Evolutionary conservation across 2,797 vertebrate species (phyloP).

Genomic region (Rhinichthys osculus): DNA sequence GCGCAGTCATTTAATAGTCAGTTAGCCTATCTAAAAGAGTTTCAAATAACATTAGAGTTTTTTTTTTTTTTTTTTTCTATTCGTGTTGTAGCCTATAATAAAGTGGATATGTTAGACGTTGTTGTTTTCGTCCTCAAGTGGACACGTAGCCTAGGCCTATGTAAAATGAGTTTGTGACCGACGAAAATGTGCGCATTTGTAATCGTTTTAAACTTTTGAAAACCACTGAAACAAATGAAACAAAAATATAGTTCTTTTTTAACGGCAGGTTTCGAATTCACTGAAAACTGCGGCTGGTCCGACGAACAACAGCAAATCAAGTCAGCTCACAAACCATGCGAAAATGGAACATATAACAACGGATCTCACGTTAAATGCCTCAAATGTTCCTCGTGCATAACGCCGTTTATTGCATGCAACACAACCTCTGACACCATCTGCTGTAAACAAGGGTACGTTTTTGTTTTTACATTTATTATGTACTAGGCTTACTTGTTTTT

Average conservation of each 20-base stretch:
- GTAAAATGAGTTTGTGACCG: no score
- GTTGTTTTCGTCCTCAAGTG: not conserved
- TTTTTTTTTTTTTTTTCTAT: not conserved
- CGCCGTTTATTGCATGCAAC: constrained; percentile 4
- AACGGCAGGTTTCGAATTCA: constrained; percentile 54
- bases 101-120: not conserved
- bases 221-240: not conserved
- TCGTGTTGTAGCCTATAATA: not conserved
- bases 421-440: constrained; percentile 19
- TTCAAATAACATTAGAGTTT: not conserved
- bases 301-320: not conserved
- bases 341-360: not conserved
- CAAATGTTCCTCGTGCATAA: not conserved
- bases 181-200: not conserved
- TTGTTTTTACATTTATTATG: no score
- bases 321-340: accelerated
- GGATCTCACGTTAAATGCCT: constrained; percentile 15
- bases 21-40: not conserved
- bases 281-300: constrained; percentile 64
- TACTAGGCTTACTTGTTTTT: not conserved
- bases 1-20: no score
- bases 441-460: constrained; percentile 38
- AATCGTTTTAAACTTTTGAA: not conserved
- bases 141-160: not conserved
- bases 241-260: not conserved